phyloP scores from a whole-genome alignment of 2,888 invertebrate species.

The Eristalis intricaria region DNA sequence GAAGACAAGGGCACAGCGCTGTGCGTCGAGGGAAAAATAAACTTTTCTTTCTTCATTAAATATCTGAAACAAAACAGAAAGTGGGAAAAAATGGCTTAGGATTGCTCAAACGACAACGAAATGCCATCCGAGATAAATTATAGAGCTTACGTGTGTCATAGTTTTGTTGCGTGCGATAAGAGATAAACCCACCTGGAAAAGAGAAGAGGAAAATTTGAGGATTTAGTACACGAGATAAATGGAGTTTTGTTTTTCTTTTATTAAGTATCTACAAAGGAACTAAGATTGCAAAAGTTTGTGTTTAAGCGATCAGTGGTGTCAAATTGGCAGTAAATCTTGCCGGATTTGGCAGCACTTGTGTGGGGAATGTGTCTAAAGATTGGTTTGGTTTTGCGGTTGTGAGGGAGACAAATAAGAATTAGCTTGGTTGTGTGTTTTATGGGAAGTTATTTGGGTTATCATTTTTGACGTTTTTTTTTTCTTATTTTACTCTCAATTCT shows the following conservation, averaged over 20 bases:
- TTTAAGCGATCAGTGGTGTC: neutral
- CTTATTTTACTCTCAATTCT: too few relatives aligned
- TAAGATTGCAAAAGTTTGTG: neutral
- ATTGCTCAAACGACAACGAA: neutral
- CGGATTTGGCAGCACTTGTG: neutral
- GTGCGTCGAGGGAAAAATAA: neutral
- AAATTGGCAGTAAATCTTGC: neutral
- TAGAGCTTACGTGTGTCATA: neutral
- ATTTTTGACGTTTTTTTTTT: too few relatives aligned
- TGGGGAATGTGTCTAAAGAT: neutral
- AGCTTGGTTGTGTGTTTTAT: neutral
- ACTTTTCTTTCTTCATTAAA: slow-evolving; percentile 2
- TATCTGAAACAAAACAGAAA: neutral
- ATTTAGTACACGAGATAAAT: neutral
- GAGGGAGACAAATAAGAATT: neutral
- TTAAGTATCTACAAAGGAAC: too few relatives aligned
- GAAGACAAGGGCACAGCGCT: neutral
- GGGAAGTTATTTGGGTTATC: too few relatives aligned
- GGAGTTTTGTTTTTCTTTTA: neutral
- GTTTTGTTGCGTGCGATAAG: neutral
- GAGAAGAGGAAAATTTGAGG: neutral
- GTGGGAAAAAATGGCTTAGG: neutral
- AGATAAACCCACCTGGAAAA: neutral
- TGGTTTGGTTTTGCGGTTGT: neutral
- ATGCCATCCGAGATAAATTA: neutral